Evolutionary conservation across 2,113 vertebrate species (phyloP), one percentile per base, ranked within the genome.

Genomic region (Neopipo cinnamomea): DNA sequence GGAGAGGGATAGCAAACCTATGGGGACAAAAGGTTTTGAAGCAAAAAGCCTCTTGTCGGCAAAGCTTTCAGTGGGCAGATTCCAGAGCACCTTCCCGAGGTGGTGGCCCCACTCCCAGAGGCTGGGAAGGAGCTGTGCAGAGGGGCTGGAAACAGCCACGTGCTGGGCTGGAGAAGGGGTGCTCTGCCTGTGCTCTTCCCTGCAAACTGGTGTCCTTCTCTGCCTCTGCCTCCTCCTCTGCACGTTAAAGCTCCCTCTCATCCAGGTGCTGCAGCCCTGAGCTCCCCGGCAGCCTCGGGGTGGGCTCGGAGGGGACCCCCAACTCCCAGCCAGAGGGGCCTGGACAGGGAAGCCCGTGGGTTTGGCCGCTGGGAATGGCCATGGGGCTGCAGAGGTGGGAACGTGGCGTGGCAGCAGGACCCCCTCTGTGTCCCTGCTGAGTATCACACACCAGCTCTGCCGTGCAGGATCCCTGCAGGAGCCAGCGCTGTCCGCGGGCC

Each of bases 401-500:
- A 56, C 27, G 30, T 24, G 55, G 16, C 16, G 16, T 28, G 50
- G 50, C 27, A 52, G 27, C 5, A 14, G 16, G 3, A 31, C 28
- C 9, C 4, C 5, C 35, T 21, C 12, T 1, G 8, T 37, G 11
- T 3, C 15, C n/a, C 5, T 35, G 35, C 24, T 66, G 28, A 23
- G 59, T 23, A 6, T 33, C 53, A 52, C 55, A 42, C 4, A 0
- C 3, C 30, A 3, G 37, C 61, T 52, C 52, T 63, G 79, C 5
- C 4, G 15, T 8, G 1, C 0, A 5, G 37, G 55, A 12, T 4
- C 44, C 0, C 0, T 12, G 63, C 59, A 63, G 52, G 16, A 56
- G 59, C 24, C 63, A 44, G 7, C 0, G 2, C 50, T 67, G 39
- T 33, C 63, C 1, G 0, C 0, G 5, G 67, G 46, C 2, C 1